Conservation (phyloP, 2,113 vertebrate species). For the Lampris incognitus region DNA sequence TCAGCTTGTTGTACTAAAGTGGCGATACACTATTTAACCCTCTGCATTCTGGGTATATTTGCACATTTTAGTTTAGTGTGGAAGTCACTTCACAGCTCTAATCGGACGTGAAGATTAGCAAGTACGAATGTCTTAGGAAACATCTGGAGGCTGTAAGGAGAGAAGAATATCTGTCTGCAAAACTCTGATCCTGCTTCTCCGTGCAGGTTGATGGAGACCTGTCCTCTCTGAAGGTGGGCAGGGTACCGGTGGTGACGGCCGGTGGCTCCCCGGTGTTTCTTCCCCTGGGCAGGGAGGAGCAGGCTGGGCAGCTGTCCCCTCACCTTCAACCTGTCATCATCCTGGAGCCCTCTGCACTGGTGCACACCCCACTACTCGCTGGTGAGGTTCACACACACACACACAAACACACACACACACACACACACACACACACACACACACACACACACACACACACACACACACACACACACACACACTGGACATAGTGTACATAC, state of each 20-base stretch:
- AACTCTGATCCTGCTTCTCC: conserved; percentile 24
- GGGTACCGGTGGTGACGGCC: conserved; percentile 77
- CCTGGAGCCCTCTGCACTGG: conserved; percentile 88
- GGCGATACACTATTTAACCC: no score
- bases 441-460: background rate
- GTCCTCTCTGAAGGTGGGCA: conserved; percentile 82
- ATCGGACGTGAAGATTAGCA: no score
- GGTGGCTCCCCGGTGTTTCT: conserved; percentile 83
- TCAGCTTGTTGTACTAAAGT: background rate
- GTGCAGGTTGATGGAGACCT: conserved; percentile 85
- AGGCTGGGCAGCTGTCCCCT: conserved; percentile 81
- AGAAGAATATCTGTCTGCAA: background rate
- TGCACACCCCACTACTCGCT: conserved; percentile 84
- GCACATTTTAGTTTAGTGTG: no score
- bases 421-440: background rate
- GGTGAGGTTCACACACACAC: conserved; percentile 78
- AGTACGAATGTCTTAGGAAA: no score
- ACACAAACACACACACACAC: background rate
- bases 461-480: no score
- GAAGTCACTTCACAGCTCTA: no score
- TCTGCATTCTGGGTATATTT: no score
- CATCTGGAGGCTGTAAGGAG: no score
- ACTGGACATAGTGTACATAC: no score
- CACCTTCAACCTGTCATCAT: conserved; percentile 91
- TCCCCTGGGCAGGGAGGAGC: conserved; percentile 88